Conservation (phyloP, 2,888 invertebrate species). For the Tanytarsus gracilentus region DNA sequence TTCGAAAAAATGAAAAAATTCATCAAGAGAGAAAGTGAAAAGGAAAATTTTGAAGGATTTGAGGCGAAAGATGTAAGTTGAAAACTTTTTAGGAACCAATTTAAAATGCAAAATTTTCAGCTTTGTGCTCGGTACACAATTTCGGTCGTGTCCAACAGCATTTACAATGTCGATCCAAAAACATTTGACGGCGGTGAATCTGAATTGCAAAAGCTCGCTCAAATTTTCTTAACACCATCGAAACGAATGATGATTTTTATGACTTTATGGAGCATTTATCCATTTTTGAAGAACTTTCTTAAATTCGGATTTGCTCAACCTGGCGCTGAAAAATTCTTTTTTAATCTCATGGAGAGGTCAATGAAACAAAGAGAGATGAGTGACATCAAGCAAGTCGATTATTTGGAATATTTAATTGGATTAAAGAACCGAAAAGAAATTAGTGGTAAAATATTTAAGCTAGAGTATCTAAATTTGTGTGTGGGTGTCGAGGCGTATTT, state of each 20-base stretch:
- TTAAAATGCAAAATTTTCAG: background rate
- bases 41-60: constrained; percentile 6
- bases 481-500: no score
- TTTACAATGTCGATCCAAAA: constrained; percentile 39
- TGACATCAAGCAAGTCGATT: constrained; percentile 32
- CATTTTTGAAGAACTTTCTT: constrained; percentile 30
- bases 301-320: constrained; percentile 30
- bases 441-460: constrained; percentile 31
- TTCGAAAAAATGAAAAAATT: constrained; percentile 10
- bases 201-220: constrained; percentile 30
- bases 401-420: constrained; percentile 33
- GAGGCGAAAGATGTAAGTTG: constrained; percentile 22
- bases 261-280: constrained; percentile 29
- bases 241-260: background rate
- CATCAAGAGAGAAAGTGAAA: constrained; percentile 3
- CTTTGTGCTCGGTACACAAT: constrained; percentile 27
- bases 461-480: no score
- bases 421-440: constrained; percentile 33
- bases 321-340: constrained; percentile 31
- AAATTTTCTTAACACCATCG: constrained; percentile 28
- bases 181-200: constrained; percentile 32
- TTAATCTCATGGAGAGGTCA: constrained; percentile 31
- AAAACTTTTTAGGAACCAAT: background rate
- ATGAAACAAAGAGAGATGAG: constrained; percentile 30
- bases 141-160: constrained; percentile 35